Percentiles rank a stretch among this genome's conserved stretches.
These are phyloP conservation scores for Icerya purchasi DNA, from an alignment of 2,888 invertebrate species.

Conservation along the genomic window DNA sequence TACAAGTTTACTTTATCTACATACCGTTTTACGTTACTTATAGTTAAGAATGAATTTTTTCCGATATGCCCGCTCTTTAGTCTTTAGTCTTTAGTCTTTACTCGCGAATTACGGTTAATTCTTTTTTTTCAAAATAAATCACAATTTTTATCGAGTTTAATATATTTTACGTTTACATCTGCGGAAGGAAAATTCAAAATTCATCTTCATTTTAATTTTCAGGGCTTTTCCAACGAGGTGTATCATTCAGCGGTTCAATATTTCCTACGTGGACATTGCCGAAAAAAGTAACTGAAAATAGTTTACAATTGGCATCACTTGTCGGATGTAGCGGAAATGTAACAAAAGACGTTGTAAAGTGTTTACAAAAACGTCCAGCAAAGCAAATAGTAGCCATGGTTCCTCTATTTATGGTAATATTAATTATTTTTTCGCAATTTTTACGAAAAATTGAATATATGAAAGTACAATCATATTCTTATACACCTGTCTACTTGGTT, in stretches of 20 bases:
- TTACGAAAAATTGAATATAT: too few species aligned
- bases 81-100: too few species aligned
- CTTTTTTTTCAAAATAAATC: too few species aligned
- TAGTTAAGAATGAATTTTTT: too few species aligned
- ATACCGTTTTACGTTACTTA: too few species aligned
- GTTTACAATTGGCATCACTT: slow-evolving; percentile 19
- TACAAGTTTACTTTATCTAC: too few species aligned
- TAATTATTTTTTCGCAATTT: too few species aligned
- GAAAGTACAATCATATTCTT: too few species aligned
- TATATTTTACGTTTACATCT: not conserved
- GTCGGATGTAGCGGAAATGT: slow-evolving; percentile 21
- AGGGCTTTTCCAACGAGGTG: slow-evolving; percentile 23
- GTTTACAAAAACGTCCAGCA: slow-evolving; percentile 21
- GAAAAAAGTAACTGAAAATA: slow-evolving; percentile 19
- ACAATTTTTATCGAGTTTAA: too few species aligned
- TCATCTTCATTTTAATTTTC: not conserved
- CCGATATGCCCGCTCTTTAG: too few species aligned
- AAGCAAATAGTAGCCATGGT: slow-evolving; percentile 18
- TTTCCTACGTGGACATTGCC: slow-evolving; percentile 21
- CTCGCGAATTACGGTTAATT: not conserved
- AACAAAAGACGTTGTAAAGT: slow-evolving; percentile 20
- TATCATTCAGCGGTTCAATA: slow-evolving; percentile 23
- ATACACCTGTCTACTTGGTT: too few species aligned
- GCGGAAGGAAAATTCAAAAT: not conserved
- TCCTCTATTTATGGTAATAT: slow-evolving; percentile 13